Evolutionary conservation across 2,888 invertebrate genomes (phyloP).

Genomic region (Acholoe squamosa): DNA sequence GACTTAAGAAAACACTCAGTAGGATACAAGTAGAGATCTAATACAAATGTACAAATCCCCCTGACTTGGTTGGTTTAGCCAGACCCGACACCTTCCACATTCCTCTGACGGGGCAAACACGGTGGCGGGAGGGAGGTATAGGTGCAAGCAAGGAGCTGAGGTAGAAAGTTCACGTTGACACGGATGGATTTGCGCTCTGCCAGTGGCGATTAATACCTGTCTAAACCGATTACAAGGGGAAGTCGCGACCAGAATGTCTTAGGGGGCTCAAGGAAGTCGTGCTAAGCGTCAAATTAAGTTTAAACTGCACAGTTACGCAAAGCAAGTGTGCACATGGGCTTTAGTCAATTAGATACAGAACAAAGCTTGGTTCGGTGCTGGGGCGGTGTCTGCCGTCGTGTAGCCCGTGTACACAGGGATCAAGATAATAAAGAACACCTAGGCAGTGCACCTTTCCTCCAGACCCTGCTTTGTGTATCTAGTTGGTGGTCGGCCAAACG

Average conservation of each 20-base stretch:
- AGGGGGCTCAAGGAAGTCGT: conserved; percentile 51
- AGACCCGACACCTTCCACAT: not conserved
- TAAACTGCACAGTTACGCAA: conserved; percentile 53
- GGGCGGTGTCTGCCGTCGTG: not conserved
- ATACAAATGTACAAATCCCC: no score
- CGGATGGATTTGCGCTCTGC: not conserved
- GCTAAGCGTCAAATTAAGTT: conserved; percentile 60
- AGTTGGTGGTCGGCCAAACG: conserved; percentile 18
- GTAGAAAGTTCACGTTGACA: conserved; percentile 47
- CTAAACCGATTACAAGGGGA: conserved; percentile 60
- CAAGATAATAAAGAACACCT: conserved; percentile 48
- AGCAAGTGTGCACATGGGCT: conserved; percentile 52
- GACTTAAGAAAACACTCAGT: no score
- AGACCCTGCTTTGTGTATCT: conserved; percentile 38
- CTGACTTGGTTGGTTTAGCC: no score
- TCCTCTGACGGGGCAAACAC: not conserved
- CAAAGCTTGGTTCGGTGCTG: conserved; percentile 37
- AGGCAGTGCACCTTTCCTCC: not conserved
- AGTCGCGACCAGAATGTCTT: conserved; percentile 58
- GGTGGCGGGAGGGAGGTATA: not conserved
- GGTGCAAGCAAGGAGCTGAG: not conserved
- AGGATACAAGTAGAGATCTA: no score
- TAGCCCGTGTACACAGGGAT: conserved; percentile 27
- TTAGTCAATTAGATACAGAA: conserved; percentile 60
- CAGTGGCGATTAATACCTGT: conserved; percentile 56